These are phyloP conservation scores for Protobothrops flavoviridis DNA, from an alignment of 2,113 vertebrate species.

Conservation along the genomic window DNA sequence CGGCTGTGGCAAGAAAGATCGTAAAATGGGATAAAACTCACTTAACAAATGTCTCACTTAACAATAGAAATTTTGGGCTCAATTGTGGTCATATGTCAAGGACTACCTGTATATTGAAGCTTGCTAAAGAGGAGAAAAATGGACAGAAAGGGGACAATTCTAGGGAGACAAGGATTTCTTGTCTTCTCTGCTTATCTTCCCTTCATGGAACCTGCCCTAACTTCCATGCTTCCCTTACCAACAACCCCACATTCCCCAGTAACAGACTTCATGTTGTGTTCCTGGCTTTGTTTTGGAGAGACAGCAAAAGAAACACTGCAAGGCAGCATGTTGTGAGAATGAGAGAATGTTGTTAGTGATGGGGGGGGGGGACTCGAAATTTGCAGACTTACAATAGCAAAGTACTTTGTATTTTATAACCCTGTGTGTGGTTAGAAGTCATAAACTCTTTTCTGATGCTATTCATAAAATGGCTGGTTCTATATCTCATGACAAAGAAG, in stretches of 20 bases:
- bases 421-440: conserved; percentile 57
- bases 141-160: neutral
- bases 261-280: neutral
- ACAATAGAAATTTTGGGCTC: no score
- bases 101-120: neutral
- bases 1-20: no score
- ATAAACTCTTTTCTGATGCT: conserved; percentile 33
- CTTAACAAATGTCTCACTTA: no score
- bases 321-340: neutral
- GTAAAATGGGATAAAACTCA: no score
- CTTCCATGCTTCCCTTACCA: neutral
- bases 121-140: neutral
- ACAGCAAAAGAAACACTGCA: neutral
- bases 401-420: conserved; percentile 50
- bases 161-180: neutral
- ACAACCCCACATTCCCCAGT: neutral
- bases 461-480: conserved; percentile 43
- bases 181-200: neutral
- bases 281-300: neutral
- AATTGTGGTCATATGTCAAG: no score
- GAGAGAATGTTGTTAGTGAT: neutral
- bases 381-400: conserved; percentile 13
- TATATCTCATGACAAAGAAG: conserved; percentile 47
- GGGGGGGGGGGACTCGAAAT: neutral
- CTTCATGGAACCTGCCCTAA: neutral